Conservation (phyloP, 2,113 vertebrate genomes). For the Eurystomus gularis region DNA sequence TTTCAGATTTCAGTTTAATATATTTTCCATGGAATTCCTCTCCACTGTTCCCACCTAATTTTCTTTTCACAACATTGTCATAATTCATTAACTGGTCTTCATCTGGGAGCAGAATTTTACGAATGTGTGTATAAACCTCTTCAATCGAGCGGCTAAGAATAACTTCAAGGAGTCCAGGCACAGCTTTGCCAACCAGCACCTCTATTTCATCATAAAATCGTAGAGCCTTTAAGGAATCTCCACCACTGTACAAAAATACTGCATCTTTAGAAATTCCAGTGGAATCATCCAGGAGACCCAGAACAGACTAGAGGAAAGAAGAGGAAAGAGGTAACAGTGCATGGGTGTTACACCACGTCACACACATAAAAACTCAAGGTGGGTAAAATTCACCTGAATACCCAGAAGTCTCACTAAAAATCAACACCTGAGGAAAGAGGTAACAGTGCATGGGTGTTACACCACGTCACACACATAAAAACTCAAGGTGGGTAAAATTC, state of each 20-base stretch:
- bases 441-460: not conserved
- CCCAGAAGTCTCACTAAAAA: not conserved
- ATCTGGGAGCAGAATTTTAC: slow-evolving; percentile 34
- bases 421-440: not conserved
- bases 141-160: slow-evolving; percentile 82
- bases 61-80: slow-evolving; percentile 58
- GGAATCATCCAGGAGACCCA: slow-evolving; percentile 74
- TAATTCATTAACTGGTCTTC: not conserved
- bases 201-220: slow-evolving; percentile 81
- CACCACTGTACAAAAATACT: slow-evolving; percentile 86
- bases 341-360: not conserved
- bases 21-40: slow-evolving; percentile 22
- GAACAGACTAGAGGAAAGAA: slow-evolving; percentile 75
- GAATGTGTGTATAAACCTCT: slow-evolving; percentile 78
- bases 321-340: not conserved
- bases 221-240: slow-evolving; percentile 89
- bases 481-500: not conserved
- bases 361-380: not conserved
- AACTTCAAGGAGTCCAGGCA: slow-evolving; percentile 84
- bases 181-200: slow-evolving; percentile 66
- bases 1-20: slow-evolving; percentile 12
- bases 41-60: not conserved
- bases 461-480: not conserved
- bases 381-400: not conserved
- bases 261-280: slow-evolving; percentile 73